phyloP scores from a whole-genome alignment of 2,797 vertebrate species.

The Gephyroberyx darwinii region DNA sequence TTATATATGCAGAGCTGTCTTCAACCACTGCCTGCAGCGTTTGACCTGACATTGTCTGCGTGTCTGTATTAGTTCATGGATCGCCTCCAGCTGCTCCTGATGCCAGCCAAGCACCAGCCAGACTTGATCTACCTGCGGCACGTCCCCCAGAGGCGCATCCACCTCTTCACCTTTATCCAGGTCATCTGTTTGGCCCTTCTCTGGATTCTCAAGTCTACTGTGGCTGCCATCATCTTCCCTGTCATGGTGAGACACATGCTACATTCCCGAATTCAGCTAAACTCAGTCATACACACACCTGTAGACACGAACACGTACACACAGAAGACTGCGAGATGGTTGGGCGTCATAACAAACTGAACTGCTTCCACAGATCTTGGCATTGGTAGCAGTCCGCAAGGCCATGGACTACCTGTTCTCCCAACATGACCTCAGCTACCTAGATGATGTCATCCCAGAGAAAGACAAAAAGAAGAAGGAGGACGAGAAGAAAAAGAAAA shows the following conservation, averaged over 20 bases:
- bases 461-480: slow-evolving; percentile 99
- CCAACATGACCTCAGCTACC: slow-evolving; percentile 96
- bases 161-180: slow-evolving; percentile 98
- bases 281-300: neutral
- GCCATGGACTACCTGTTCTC: slow-evolving; percentile 99
- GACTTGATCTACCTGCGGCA: slow-evolving; percentile 98
- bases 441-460: slow-evolving; percentile 98
- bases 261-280: fast-evolving
- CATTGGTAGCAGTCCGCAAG: slow-evolving; percentile 94
- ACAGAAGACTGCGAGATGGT: neutral
- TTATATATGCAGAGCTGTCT: neutral
- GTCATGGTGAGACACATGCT: slow-evolving; percentile 88
- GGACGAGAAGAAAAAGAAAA: slow-evolving; percentile 97
- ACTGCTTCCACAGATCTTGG: slow-evolving; percentile 86
- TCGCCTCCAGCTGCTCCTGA: slow-evolving; percentile 93
- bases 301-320: neutral
- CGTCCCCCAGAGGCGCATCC: slow-evolving; percentile 94
- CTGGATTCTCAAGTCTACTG: slow-evolving; percentile 98
- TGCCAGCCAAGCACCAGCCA: slow-evolving; percentile 98
- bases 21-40: neutral
- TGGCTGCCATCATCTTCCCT: slow-evolving; percentile 97
- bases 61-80: slow-evolving; percentile 91
- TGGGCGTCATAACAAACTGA: neutral
- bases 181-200: slow-evolving; percentile 91
- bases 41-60: neutral